These are phyloP conservation scores for Volucella bombylans DNA, from an alignment of 2,888 invertebrate genomes.

Conservation along the genomic window DNA sequence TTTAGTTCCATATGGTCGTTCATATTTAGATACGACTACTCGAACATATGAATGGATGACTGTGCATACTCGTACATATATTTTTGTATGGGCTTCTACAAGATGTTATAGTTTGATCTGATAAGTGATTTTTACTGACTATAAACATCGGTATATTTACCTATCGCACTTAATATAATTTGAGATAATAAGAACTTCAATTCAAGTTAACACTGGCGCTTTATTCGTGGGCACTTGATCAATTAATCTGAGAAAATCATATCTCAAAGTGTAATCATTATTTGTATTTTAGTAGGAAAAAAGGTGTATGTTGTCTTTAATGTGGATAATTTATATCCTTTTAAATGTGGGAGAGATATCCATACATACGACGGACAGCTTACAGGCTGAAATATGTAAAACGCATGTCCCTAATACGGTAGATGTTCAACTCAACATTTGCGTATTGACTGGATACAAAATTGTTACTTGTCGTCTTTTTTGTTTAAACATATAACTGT, in stretches of 20 bases:
- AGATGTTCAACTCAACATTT: background rate
- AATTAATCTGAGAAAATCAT: conserved; percentile 42
- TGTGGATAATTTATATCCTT: conserved; percentile 43
- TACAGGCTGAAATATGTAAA: background rate
- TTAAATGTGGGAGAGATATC: conserved; percentile 1
- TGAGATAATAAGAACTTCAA: conserved; percentile 9
- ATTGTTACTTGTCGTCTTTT: conserved; percentile 5
- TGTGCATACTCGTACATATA: background rate
- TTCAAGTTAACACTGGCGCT: conserved; percentile 10
- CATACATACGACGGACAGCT: background rate
- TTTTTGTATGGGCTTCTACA: background rate
- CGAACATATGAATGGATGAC: too few species aligned
- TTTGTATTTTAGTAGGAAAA: conserved; percentile 1
- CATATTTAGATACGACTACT: too few species aligned
- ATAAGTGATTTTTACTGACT: conserved; percentile 2
- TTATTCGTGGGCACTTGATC: conserved; percentile 11
- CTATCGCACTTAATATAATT: background rate
- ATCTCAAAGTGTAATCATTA: conserved; percentile 41
- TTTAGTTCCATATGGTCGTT: too few species aligned
- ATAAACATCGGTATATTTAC: background rate
- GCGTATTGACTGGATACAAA: background rate
- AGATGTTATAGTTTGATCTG: conserved; percentile 59
- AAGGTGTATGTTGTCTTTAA: conserved; percentile 39
- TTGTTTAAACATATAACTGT: conserved; percentile 12
- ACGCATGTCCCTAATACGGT: background rate